Evolutionary conservation across 2,888 invertebrate genomes (phyloP).

Genomic region (Anticlea derivata): DNA sequence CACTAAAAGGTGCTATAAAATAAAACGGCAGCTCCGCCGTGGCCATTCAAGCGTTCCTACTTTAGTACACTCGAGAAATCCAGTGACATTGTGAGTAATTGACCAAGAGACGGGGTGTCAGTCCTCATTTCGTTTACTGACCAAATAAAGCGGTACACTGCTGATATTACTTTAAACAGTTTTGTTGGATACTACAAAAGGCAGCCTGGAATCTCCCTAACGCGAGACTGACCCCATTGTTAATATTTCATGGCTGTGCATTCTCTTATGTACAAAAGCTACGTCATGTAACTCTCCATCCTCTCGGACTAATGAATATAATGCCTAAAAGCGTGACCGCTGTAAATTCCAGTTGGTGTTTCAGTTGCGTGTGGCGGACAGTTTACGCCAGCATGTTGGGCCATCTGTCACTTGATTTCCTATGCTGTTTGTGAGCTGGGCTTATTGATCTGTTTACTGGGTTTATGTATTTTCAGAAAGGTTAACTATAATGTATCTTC

Average conservation of each 20-base stretch:
- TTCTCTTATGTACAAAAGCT: conserved; percentile 7
- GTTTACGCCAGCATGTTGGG: conserved; percentile 21
- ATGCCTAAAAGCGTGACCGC: conserved; percentile 16
- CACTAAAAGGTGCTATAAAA: conserved; percentile 27
- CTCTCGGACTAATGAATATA: conserved; percentile 23
- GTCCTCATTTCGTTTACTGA: conserved; percentile 10
- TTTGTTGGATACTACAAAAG: conserved; percentile 13
- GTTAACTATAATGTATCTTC: neutral
- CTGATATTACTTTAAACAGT: neutral
- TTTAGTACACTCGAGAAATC: conserved; percentile 19
- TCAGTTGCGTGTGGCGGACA: conserved; percentile 18
- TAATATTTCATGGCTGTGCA: conserved; percentile 15
- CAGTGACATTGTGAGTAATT: conserved; percentile 25
- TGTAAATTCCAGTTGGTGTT: conserved; percentile 20
- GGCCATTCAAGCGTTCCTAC: conserved; percentile 20
- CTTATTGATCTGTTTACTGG: conserved; percentile 12
- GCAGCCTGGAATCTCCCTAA: conserved; percentile 1
- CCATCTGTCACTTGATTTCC: conserved; percentile 26
- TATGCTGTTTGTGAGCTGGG: conserved; percentile 22
- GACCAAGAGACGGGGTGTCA: conserved; percentile 17
- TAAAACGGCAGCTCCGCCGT: conserved; percentile 16
- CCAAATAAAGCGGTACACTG: neutral
- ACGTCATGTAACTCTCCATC: conserved; percentile 15
- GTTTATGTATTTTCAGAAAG: conserved; percentile 4
- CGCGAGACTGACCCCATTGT: conserved; percentile 14